Evolutionary conservation across 2,113 vertebrate species (phyloP).

Genomic region (Calyptomena viridis): DNA sequence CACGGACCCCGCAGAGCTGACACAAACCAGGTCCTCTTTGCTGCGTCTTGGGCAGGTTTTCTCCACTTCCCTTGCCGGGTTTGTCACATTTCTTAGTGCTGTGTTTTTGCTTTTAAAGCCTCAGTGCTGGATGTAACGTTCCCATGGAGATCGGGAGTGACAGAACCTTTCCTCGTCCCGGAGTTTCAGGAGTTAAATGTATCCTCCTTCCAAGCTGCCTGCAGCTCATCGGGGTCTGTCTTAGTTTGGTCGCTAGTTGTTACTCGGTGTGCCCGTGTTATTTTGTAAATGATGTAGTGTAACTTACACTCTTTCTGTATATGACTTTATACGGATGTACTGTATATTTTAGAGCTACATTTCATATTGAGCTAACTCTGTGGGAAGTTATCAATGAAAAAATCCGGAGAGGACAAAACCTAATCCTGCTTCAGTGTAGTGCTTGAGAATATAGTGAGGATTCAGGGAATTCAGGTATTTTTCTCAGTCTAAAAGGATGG

Average conservation of each 20-base stretch:
- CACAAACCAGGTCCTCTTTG: background rate
- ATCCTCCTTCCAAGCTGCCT: background rate
- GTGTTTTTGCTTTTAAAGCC: background rate
- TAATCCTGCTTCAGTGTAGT: background rate
- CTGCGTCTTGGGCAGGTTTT: background rate
- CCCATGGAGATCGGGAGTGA: background rate
- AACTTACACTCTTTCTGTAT: background rate
- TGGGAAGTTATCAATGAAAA: background rate
- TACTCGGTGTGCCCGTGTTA: background rate
- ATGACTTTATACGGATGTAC: fast-evolving
- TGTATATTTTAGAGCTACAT: background rate
- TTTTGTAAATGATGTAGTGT: background rate
- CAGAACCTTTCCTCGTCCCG: too few relatives aligned
- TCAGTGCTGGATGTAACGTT: background rate
- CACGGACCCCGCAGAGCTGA: background rate
- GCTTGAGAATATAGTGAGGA: background rate
- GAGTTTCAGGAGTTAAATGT: background rate
- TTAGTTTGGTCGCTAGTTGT: background rate
- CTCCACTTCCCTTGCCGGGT: background rate
- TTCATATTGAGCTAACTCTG: fast-evolving
- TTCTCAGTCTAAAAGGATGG: background rate
- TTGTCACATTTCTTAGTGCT: background rate
- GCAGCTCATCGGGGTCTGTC: background rate
- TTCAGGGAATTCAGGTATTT: background rate
- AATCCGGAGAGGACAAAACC: background rate